Evolutionary conservation across 2,888 invertebrate species (phyloP).

Genomic region (Agrotis puta): DNA sequence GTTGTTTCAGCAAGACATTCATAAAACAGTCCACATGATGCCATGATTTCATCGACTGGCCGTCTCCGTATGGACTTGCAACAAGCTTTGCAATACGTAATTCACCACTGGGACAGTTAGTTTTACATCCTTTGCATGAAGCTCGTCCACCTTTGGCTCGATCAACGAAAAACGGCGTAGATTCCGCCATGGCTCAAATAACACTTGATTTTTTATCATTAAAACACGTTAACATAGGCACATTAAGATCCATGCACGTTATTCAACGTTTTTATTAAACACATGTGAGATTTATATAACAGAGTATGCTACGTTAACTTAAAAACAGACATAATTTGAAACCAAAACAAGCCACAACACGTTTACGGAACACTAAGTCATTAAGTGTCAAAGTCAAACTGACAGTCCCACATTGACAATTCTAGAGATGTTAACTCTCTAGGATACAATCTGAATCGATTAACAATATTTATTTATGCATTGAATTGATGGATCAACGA

Average conservation of each 20-base stretch:
- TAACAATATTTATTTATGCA: not conserved
- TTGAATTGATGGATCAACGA: not conserved
- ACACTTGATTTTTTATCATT: constrained; percentile 26
- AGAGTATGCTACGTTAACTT: constrained; percentile 12
- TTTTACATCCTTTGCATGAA: constrained; percentile 96
- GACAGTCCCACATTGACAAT: constrained; percentile 30
- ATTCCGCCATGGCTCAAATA: constrained; percentile 62
- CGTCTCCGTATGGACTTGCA: constrained; percentile 94
- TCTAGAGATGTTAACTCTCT: constrained; percentile 37
- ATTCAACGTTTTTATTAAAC: not conserved
- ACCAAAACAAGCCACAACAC: constrained; percentile 29
- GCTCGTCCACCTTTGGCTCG: constrained; percentile 95
- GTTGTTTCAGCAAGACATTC: constrained; percentile 94
- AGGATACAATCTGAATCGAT: no score
- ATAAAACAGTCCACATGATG: constrained; percentile 95
- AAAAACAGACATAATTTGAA: constrained; percentile 16
- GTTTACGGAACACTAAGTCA: no score
- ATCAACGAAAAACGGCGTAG: constrained; percentile 92
- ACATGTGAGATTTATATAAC: not conserved
- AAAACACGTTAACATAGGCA: constrained; percentile 6
- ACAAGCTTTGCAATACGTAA: constrained; percentile 95
- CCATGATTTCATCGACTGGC: constrained; percentile 96
- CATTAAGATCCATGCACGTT: not conserved
- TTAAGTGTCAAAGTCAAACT: constrained; percentile 2
- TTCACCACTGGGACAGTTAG: constrained; percentile 93